Base-by-base conservation (phyloP, 2,888 invertebrate genomes). In the Panzeria rudis region DNA sequence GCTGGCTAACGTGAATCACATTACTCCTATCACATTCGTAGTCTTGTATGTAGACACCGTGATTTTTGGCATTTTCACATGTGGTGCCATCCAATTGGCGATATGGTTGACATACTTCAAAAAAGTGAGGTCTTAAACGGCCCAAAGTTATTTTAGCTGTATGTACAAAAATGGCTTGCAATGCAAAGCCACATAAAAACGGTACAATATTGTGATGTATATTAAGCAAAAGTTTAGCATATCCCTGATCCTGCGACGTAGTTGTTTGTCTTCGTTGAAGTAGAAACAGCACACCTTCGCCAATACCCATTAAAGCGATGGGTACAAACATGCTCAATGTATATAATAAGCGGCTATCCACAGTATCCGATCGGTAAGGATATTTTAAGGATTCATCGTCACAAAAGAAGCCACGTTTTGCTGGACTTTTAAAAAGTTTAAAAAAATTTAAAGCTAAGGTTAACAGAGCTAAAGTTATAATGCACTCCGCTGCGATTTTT, bases 391-490 rank as follows among this genome's bases (percentile, higher is more conserved):
- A 62, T 38, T 88, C 87, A 59, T 90, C 90, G 54, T 87, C 78
- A 29, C 90, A 90, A 71, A 89, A 90, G 85, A 91, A 90, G 0
- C 91, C 91, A 0, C 89, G 88, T 25, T 87, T 86, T 1, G 88
- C 87, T 3, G 86, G 38, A 0, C 54, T 0, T 0, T 50, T 69
- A 38, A 44, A 71, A 15, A 75, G 32, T 62, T 41, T 71, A 5
- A 15, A 64, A 15, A 81, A 25, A 15, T 66, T 78, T 3, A 52
- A n/a, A 0, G 73, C 23, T 2, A 82, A 0, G 2, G 9, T 7
- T 5, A 81, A 15, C 17, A 85, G n/a, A 0, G 41, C 9, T 5
- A 62, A 11, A 0, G 73, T 69, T 9, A 75, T 13, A 0, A 78
- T 0, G 5, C 68, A 44, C 4, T 85, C 84, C 2, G 9, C 20